Conservation (phyloP, 1,140 invertebrate genomes). For the Trichonephila clavata region DNA sequence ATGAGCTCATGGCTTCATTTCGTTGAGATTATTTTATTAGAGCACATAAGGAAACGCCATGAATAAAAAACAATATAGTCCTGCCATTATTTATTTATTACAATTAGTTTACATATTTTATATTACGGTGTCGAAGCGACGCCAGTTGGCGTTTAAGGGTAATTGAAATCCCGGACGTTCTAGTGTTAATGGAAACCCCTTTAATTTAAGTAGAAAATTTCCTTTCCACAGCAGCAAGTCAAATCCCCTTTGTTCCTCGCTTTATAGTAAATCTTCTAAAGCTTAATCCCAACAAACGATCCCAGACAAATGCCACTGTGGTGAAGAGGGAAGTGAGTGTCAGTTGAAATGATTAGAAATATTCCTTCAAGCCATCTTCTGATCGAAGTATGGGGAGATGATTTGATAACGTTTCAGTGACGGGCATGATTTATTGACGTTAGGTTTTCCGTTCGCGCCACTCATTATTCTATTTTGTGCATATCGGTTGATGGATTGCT, state of each 20-base stretch:
- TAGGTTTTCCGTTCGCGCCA: not conserved
- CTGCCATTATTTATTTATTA: too few relatives aligned
- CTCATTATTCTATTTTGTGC: not conserved
- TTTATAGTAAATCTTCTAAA: not conserved
- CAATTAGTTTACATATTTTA: too few relatives aligned
- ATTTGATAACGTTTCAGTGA: not conserved
- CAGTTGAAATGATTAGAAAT: not conserved
- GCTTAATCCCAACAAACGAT: not conserved
- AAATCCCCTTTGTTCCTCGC: not conserved
- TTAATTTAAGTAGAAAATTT: not conserved
- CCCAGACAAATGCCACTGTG: not conserved
- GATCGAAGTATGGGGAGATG: not conserved
- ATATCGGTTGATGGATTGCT: not conserved
- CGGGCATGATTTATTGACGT: not conserved
- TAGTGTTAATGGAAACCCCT: too few relatives aligned
- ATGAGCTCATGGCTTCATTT: too few relatives aligned
- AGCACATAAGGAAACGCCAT: too few relatives aligned
- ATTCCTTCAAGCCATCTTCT: not conserved
- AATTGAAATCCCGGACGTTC: too few relatives aligned
- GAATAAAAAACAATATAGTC: too few relatives aligned
- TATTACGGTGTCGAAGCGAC: too few relatives aligned
- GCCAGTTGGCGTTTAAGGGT: too few relatives aligned
- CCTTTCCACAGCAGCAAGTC: not conserved
- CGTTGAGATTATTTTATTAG: too few relatives aligned
- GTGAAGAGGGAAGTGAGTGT: not conserved